Evolutionary conservation across 1,140 invertebrate genomes (phyloP).

Genomic region (Orussus abietinus): DNA sequence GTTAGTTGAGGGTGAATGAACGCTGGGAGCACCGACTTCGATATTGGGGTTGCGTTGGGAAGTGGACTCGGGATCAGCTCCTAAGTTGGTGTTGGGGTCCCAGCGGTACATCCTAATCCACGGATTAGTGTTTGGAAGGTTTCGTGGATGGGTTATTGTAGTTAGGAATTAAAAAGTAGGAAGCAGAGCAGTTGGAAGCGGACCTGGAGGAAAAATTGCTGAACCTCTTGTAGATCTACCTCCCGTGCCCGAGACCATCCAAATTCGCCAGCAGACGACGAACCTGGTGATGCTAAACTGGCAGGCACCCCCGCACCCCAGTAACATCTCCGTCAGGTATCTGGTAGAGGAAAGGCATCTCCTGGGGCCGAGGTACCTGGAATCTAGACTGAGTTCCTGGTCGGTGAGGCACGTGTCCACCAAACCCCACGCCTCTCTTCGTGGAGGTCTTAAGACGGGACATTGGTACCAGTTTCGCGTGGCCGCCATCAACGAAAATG

Average conservation of each 20-base stretch:
- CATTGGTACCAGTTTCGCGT: slow-evolving; percentile 75
- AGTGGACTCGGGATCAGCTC: too few relatives aligned
- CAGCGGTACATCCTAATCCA: too few relatives aligned
- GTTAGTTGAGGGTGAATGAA: too few relatives aligned
- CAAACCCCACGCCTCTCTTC: slow-evolving; percentile 56
- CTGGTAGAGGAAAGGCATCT: slow-evolving; percentile 58
- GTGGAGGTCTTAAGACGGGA: slow-evolving; percentile 61
- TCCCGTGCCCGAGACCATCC: slow-evolving; percentile 43
- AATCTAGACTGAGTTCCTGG: slow-evolving; percentile 55
- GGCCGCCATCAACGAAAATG: slow-evolving; percentile 66
- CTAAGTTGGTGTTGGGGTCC: too few relatives aligned
- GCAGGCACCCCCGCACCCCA: too few relatives aligned
- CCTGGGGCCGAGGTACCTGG: slow-evolving; percentile 51
- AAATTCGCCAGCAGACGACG: slow-evolving; percentile 33
- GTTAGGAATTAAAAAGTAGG: too few relatives aligned
- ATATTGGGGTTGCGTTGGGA: too few relatives aligned
- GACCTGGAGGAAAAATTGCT: too few relatives aligned
- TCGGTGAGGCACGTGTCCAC: slow-evolving; percentile 42
- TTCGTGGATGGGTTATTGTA: too few relatives aligned
- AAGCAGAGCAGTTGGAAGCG: too few relatives aligned
- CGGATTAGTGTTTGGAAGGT: too few relatives aligned
- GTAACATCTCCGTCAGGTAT: slow-evolving; percentile 37
- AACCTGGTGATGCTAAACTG: slow-evolving; percentile 41
- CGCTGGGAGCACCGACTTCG: too few relatives aligned
- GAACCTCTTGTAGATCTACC: slow-evolving; percentile 48